phyloP scores from a whole-genome alignment of 2,888 invertebrate genomes.

The Oscheius onirici region DNA sequence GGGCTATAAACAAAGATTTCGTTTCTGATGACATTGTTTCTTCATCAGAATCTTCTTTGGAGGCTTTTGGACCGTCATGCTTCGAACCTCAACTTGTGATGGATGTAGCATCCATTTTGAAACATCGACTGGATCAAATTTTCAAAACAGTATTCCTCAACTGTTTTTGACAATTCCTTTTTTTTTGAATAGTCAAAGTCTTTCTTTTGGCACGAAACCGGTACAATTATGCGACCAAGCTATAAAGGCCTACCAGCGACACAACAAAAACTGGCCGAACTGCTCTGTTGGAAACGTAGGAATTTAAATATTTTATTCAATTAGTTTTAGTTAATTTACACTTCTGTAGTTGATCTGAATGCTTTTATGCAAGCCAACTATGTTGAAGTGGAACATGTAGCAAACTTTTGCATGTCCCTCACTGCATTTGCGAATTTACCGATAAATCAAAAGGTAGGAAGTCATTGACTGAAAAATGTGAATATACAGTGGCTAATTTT shows the following conservation, averaged over 20 bases:
- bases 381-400: slow-evolving; percentile 50
- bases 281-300: slow-evolving; percentile 19
- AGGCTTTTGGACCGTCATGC: background rate
- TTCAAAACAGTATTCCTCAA: background rate
- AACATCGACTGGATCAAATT: background rate
- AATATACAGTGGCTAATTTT: slow-evolving; percentile 47
- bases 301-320: background rate
- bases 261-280: slow-evolving; percentile 47
- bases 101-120: background rate
- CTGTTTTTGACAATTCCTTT: background rate
- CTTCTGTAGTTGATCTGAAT: slow-evolving; percentile 42
- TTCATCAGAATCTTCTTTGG: slow-evolving; percentile 12
- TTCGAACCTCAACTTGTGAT: background rate
- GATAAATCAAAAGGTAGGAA: slow-evolving; percentile 41
- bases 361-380: slow-evolving; percentile 46
- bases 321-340: slow-evolving; percentile 8
- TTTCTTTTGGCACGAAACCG: background rate
- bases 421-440: slow-evolving; percentile 43
- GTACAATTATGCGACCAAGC: slow-evolving; percentile 51
- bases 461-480: background rate
- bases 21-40: slow-evolving; percentile 8
- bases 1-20: background rate
- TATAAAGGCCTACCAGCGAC: slow-evolving; percentile 44
- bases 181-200: too few species aligned
- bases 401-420: slow-evolving; percentile 52